phyloP scores from a whole-genome alignment of 2,888 invertebrate genomes.

The Nymphalis urticae region DNA sequence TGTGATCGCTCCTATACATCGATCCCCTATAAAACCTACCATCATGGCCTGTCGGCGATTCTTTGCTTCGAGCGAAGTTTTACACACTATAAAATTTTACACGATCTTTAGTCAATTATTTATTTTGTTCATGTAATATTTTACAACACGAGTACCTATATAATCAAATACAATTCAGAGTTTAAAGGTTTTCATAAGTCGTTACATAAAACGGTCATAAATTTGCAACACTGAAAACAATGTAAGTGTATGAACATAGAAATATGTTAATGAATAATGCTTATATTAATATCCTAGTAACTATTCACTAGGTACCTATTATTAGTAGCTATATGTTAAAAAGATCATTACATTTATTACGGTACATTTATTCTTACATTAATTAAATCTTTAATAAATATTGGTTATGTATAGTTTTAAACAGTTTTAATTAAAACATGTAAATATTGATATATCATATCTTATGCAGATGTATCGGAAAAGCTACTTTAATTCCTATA shows the following conservation, averaged over 20 bases:
- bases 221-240: background rate
- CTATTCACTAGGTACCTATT: too few species aligned
- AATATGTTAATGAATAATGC: background rate
- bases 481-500: too few species aligned
- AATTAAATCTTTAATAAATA: too few species aligned
- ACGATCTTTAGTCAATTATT: slow-evolving; percentile 40
- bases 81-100: slow-evolving; percentile 36
- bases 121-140: slow-evolving; percentile 22
- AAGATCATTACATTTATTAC: too few species aligned
- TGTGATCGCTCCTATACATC: slow-evolving; percentile 55
- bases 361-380: too few species aligned
- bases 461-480: too few species aligned
- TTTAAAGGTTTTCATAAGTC: slow-evolving; percentile 23
- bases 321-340: too few species aligned
- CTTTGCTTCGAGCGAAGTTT: slow-evolving; percentile 42
- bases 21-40: slow-evolving; percentile 66
- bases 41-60: slow-evolving; percentile 46
- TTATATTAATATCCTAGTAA: too few species aligned
- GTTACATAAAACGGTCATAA: slow-evolving; percentile 16
- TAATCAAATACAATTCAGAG: slow-evolving; percentile 29
- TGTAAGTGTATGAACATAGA: background rate
- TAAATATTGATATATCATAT: too few species aligned
- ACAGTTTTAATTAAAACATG: too few species aligned
- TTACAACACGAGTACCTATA: slow-evolving; percentile 20
- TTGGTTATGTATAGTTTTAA: too few species aligned